Conservation (phyloP, 2,888 invertebrate genomes). For the Sinohyriopsis cumingii region DNA sequence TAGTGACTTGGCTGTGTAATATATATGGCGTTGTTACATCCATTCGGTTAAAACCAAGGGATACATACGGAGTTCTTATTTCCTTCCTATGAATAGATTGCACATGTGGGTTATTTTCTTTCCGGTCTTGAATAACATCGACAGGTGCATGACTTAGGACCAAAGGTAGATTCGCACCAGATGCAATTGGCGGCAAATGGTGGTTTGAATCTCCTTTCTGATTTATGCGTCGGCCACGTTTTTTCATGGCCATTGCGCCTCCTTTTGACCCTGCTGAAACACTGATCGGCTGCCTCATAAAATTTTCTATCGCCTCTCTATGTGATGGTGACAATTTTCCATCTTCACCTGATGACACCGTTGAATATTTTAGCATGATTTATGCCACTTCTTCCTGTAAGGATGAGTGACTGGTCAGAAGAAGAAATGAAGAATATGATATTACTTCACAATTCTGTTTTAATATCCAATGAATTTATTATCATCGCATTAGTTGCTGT, state of each 20-base stretch:
- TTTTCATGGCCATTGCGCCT: constrained; percentile 40
- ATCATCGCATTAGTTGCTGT: too few species aligned
- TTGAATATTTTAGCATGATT: constrained; percentile 45
- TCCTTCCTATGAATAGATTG: constrained; percentile 31
- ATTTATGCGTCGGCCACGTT: constrained; percentile 16
- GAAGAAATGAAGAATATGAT: too few species aligned
- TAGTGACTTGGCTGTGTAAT: constrained; percentile 38
- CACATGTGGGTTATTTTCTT: constrained; percentile 15
- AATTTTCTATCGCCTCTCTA: constrained; percentile 23
- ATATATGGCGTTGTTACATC: constrained; percentile 47
- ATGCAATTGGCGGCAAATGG: constrained; percentile 42
- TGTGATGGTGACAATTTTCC: constrained; percentile 44
- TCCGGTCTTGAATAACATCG: constrained; percentile 7
- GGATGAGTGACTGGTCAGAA: too few species aligned
- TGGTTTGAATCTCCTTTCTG: constrained; percentile 24
- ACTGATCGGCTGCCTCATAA: constrained; percentile 31
- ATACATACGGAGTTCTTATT: constrained; percentile 38
- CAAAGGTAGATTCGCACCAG: constrained; percentile 15
- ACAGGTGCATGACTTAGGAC: constrained; percentile 9
- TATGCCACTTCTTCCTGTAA: neutral
- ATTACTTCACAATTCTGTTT: too few species aligned
- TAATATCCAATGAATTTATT: too few species aligned
- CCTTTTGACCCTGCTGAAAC: constrained; percentile 35
- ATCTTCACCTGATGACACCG: constrained; percentile 37
- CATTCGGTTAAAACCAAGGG: constrained; percentile 25